A percentile compares a stretch with the other conserved stretches of the same genome.
Evolutionary conservation across 92 coral and sea anemone species (phyloP).

Genomic region (Phymanthus crucifer): DNA sequence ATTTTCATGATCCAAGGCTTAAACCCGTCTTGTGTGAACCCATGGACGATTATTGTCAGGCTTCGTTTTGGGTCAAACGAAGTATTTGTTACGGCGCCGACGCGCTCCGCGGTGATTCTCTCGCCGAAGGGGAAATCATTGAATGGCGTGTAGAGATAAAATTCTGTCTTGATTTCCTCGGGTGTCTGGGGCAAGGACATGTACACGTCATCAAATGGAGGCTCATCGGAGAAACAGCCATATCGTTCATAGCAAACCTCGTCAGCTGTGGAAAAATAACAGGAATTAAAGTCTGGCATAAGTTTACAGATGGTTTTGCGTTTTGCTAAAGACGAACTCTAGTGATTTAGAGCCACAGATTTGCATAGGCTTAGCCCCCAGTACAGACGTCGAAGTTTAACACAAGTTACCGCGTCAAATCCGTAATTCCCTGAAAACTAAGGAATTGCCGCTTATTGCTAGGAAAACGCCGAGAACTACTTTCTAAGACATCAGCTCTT

Average conservation of each 20-base stretch:
- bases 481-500: no score
- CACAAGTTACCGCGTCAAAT: no score
- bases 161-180: slow-evolving; percentile 48
- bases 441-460: no score
- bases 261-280: slow-evolving; percentile 18
- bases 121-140: slow-evolving; percentile 35
- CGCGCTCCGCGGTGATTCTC: slow-evolving; percentile 33
- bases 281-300: background rate
- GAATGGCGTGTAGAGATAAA: slow-evolving; percentile 59
- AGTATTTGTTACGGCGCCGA: slow-evolving; percentile 38
- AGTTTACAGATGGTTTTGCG: no score
- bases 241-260: slow-evolving; percentile 71
- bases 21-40: slow-evolving; percentile 68
- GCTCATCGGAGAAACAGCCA: slow-evolving; percentile 82
- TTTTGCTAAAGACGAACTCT: no score
- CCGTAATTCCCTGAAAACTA: no score
- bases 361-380: no score
- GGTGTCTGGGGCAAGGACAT: slow-evolving; percentile 82
- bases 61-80: slow-evolving; percentile 43
- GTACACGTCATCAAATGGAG: slow-evolving; percentile 66
- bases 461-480: no score
- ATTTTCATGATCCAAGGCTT: slow-evolving; percentile 67
- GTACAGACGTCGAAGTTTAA: no score
- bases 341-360: no score
- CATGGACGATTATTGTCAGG: slow-evolving; percentile 74